A percentile compares a stretch with the other conserved stretches of the same genome.
These are phyloP conservation scores for Lithobius niger DNA, from an alignment of 1,140 invertebrate species.

Conservation along the genomic window DNA sequence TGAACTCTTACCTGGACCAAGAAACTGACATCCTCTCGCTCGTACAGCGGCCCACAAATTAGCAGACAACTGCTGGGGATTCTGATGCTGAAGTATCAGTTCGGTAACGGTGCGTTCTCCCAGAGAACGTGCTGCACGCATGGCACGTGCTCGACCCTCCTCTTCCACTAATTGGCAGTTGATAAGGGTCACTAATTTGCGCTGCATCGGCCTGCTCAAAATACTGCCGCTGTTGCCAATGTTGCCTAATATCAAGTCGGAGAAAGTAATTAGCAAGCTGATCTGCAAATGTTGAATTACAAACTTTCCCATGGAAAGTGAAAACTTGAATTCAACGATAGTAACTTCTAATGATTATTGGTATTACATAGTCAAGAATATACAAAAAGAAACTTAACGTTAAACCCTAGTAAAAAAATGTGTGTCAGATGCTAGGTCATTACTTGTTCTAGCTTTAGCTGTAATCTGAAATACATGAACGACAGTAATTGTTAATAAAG, in stretches of 20 bases:
- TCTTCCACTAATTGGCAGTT: conserved; percentile 85
- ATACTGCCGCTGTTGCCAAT: conserved; percentile 32
- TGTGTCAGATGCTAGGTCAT: no score
- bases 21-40: conserved; percentile 92
- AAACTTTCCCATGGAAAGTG: no score
- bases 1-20: conserved; percentile 70
- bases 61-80: conserved; percentile 77
- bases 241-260: conserved; percentile 25
- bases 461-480: no score
- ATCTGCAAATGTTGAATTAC: no score
- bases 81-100: conserved; percentile 85
- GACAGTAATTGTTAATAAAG: no score
- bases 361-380: no score
- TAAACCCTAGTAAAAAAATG: no score
- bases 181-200: conserved; percentile 80
- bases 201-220: conserved; percentile 83
- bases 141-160: conserved; percentile 58
- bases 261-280: no score
- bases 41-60: conserved; percentile 95
- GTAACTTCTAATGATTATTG: no score
- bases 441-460: no score
- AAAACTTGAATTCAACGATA: no score
- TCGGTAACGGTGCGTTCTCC: conserved; percentile 91
- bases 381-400: no score
- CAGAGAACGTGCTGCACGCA: conserved; percentile 72